Percentiles rank a stretch among this genome's conserved stretches.
These are phyloP conservation scores for Cyprinodon tularosa DNA, from an alignment of 2,113 vertebrate genomes.

Conservation along the genomic window DNA sequence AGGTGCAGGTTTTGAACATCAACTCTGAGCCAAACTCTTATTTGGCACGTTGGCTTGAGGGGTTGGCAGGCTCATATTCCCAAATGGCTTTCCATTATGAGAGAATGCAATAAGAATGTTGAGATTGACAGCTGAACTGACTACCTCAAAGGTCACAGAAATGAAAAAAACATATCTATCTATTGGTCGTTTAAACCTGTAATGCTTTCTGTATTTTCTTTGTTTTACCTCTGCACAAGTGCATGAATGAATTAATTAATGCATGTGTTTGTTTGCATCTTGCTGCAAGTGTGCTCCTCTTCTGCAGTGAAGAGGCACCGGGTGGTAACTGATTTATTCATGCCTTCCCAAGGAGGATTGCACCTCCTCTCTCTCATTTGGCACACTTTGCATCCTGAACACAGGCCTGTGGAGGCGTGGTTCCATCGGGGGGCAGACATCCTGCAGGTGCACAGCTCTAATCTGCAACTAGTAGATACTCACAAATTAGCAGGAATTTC, in stretches of 20 bases:
- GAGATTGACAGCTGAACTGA: slow-evolving; percentile 46
- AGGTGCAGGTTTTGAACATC: slow-evolving; percentile 21
- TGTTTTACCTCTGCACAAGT: slow-evolving; percentile 28
- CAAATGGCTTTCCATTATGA: slow-evolving; percentile 48
- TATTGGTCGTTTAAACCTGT: slow-evolving; percentile 24
- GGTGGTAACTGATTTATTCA: slow-evolving; percentile 74
- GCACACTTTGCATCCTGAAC: slow-evolving; percentile 66
- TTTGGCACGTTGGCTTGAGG: slow-evolving; percentile 31
- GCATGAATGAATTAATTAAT: slow-evolving; percentile 46
- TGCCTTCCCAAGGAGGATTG: slow-evolving; percentile 59
- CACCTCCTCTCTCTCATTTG: slow-evolving; percentile 74
- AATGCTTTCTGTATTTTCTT: slow-evolving; percentile 1
- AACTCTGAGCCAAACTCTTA: slow-evolving; percentile 19
- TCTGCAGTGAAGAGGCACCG: slow-evolving; percentile 51
- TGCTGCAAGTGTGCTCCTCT: slow-evolving; percentile 16
- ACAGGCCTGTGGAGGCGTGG: slow-evolving; percentile 56
- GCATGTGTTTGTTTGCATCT: slow-evolving; percentile 33
- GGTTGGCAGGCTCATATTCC: slow-evolving; percentile 42
- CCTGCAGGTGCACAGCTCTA: slow-evolving; percentile 51
- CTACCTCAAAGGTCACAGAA: slow-evolving; percentile 33
- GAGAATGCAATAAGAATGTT: slow-evolving; percentile 19
- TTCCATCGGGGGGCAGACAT: slow-evolving; percentile 52
- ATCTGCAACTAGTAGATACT: slow-evolving; percentile 51
- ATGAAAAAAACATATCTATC: slow-evolving; percentile 1
- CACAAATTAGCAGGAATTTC: slow-evolving; percentile 57